Base-by-base conservation (phyloP, 1,140 invertebrate genomes). In the Homarus americanus region DNA sequence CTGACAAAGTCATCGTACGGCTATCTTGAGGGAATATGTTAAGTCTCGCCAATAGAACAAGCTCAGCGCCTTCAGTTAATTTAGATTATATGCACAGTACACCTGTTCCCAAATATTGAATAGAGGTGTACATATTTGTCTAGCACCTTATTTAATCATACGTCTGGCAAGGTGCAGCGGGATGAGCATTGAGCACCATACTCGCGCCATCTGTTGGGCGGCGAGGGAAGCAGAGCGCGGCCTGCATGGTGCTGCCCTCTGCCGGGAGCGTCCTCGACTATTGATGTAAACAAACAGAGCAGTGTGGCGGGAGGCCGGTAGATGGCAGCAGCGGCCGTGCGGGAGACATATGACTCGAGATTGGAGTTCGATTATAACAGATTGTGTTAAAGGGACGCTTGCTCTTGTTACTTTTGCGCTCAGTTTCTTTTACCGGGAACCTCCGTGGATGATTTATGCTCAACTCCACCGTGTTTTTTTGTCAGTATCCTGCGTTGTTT, bases 231-330 rank as follows among this genome's bases (percentile, higher is more conserved):
- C 32, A 40, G 34, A 15, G 5, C 24, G 66, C 17, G 63, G 4
- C 28, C 69, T 36, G 69, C 32, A 34, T 72, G 12, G 82, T 85
- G 69, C 69, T 85, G 66, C 53, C 17, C 38, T 75, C 82, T 85
- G 10, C 38, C 44, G 82, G 40, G 2, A 53, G 82, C 66, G 69
- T 75, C 69, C 32, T 41, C n/a, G 75, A 85, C 82, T 73, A 32
- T 2, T 12, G 82, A 75, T 85, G 82, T 85, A 73, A 85, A 85
- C 72, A 85, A 49, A 75, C 10, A 10, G 38, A 4, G 15, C 32
- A 75, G 82, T 85, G 38, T 40, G 40, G 0, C 20, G 38, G 20
- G 5, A 49, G 20, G n/a, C 69, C 63, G 82, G 7, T 73, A 85
- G 82, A 73, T 85, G 69, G 66, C 69, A 75, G 82, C 1, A 10